These are phyloP conservation scores for Cetonia aurata DNA, from an alignment of 2,888 invertebrate genomes.

Conservation along the genomic window DNA sequence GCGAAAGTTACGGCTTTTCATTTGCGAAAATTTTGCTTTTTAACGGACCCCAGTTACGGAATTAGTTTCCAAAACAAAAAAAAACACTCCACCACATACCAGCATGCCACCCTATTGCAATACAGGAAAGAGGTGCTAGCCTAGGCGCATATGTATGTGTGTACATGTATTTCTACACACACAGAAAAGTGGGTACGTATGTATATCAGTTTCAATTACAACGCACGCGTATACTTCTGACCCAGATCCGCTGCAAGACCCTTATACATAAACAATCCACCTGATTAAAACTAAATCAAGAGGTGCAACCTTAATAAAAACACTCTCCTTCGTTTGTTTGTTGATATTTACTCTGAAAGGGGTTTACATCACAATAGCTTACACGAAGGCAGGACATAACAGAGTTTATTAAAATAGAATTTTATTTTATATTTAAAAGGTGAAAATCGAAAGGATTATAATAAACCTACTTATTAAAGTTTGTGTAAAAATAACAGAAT, in stretches of 20 bases:
- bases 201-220: conserved; percentile 6
- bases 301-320: conserved; percentile 13
- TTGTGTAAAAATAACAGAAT: no score
- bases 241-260: conserved; percentile 5
- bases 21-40: conserved; percentile 41
- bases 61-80: conserved; percentile 28
- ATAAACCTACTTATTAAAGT: no score
- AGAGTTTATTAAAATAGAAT: no score
- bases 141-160: no score
- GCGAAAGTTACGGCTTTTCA: conserved; percentile 40
- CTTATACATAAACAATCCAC: conserved; percentile 11
- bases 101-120: not conserved
- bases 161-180: no score
- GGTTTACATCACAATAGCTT: conserved; percentile 11
- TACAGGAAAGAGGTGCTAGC: no score
- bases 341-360: not conserved
- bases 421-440: not conserved
- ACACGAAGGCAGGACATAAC: no score
- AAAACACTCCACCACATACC: not conserved
- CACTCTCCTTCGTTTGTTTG: conserved; percentile 6
- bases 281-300: conserved; percentile 33
- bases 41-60: conserved; percentile 35
- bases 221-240: not conserved
- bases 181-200: not conserved
- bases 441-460: not conserved